Percentiles rank a stretch among this genome's conserved stretches.
Conservation (phyloP, 2,888 invertebrate species). For the Unio pictorum region DNA sequence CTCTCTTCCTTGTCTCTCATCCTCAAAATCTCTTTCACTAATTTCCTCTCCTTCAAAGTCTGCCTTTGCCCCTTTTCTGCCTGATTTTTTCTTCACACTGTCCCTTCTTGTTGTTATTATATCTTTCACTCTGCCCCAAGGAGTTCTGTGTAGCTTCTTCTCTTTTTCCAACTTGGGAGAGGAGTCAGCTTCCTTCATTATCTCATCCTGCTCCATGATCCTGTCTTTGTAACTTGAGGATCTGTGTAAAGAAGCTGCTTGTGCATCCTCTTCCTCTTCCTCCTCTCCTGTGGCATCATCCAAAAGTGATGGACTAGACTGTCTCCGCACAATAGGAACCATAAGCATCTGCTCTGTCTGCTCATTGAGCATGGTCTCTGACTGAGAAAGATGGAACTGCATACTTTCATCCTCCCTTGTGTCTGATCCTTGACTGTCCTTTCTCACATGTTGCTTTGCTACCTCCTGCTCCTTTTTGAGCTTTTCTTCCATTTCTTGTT, state of each 20-base stretch:
- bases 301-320: slow-evolving; percentile 60
- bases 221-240: slow-evolving; percentile 58
- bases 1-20: slow-evolving; percentile 49
- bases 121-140: slow-evolving; percentile 85
- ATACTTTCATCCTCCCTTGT: slow-evolving; percentile 13
- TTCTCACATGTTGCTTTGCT: slow-evolving; percentile 28
- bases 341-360: slow-evolving; percentile 35
- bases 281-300: slow-evolving; percentile 33
- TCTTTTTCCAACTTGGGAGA: slow-evolving; percentile 50
- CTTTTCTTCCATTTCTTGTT: slow-evolving; percentile 46
- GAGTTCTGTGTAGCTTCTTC: slow-evolving; percentile 75
- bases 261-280: slow-evolving; percentile 33
- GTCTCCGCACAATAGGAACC: slow-evolving; percentile 51
- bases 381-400: slow-evolving; percentile 11
- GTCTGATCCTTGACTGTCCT: slow-evolving; percentile 28
- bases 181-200: slow-evolving; percentile 26
- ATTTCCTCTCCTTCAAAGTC: slow-evolving; percentile 53
- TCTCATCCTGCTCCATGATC: slow-evolving; percentile 7
- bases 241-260: slow-evolving; percentile 39
- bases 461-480: slow-evolving; percentile 17
- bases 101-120: slow-evolving; percentile 81
- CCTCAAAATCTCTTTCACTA: slow-evolving; percentile 55
- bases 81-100: slow-evolving; percentile 77
- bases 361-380: slow-evolving; percentile 29
- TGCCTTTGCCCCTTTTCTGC: slow-evolving; percentile 34